Conservation (phyloP, 2,888 invertebrate species). For the Vandiemenella viatica region DNA sequence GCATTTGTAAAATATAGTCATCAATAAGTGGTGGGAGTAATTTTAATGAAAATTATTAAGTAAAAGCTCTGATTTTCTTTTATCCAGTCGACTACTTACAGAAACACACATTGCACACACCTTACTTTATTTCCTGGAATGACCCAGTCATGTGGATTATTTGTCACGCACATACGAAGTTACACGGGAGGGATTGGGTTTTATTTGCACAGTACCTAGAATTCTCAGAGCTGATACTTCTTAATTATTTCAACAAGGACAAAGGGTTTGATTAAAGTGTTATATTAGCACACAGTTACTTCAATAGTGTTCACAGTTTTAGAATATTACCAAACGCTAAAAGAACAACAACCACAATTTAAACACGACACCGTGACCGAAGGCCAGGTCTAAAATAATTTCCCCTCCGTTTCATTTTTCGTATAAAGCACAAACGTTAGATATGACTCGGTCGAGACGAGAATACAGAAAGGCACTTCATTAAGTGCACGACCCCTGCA, state of each 20-base stretch:
- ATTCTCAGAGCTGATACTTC: too few species aligned
- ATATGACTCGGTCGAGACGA: conserved; percentile 14
- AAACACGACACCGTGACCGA: conserved; percentile 5
- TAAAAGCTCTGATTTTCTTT: background rate
- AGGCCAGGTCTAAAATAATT: conserved; percentile 5
- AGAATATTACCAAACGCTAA: background rate
- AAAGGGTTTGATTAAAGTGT: too few species aligned
- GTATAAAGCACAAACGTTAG: conserved; percentile 13
- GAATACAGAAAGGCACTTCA: conserved; percentile 14
- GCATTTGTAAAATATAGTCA: background rate
- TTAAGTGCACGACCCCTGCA: conserved; percentile 12
- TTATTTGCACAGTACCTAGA: background rate
- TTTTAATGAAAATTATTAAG: background rate
- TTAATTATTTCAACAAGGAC: too few species aligned
- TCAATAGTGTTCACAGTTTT: background rate
- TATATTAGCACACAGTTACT: background rate
- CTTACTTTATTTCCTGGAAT: background rate
- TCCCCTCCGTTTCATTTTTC: background rate
- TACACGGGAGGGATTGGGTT: background rate
- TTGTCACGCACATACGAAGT: conserved; percentile 2
- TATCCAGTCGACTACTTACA: background rate
- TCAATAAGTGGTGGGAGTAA: too few species aligned
- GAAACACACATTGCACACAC: background rate
- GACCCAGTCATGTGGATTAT: too few species aligned
- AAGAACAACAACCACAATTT: background rate